Conservation (phyloP, 1,140 invertebrate species). For the Sinonovacula constricta region DNA sequence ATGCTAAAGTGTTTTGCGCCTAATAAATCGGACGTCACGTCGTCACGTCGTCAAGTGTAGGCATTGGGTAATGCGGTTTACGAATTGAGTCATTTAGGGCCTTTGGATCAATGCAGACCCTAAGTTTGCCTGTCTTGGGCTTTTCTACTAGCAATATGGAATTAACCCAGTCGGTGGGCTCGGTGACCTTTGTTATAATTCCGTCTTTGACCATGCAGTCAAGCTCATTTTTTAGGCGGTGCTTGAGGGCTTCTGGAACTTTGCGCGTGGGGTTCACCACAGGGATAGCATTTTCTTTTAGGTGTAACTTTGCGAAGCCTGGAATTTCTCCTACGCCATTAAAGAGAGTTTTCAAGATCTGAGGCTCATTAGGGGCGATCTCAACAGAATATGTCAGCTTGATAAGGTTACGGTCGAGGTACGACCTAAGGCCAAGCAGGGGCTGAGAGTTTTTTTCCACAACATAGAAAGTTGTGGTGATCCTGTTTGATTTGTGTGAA, state of each 20-base stretch:
- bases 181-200: conserved; percentile 43
- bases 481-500: not conserved
- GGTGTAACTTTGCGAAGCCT: conserved; percentile 19
- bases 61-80: conserved; percentile 27
- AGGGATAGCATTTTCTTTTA: conserved; percentile 14
- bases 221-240: conserved; percentile 55
- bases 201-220: conserved; percentile 34
- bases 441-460: conserved; percentile 13
- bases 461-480: not conserved
- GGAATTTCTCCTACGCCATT: not conserved
- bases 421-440: conserved; percentile 6
- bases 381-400: conserved; percentile 8
- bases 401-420: conserved; percentile 3
- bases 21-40: too few relatives aligned
- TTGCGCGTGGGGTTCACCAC: conserved; percentile 37
- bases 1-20: too few relatives aligned
- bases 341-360: not conserved
- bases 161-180: conserved; percentile 56
- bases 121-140: conserved; percentile 29
- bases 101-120: conserved; percentile 20
- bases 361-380: not conserved
- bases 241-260: conserved; percentile 44
- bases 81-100: conserved; percentile 6
- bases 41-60: conserved; percentile 24
- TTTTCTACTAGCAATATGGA: conserved; percentile 43